A percentile compares a stretch with the other conserved stretches of the same genome.
Evolutionary conservation across 2,113 vertebrate genomes (phyloP).

Genomic region (Rafetus swinhoei): DNA sequence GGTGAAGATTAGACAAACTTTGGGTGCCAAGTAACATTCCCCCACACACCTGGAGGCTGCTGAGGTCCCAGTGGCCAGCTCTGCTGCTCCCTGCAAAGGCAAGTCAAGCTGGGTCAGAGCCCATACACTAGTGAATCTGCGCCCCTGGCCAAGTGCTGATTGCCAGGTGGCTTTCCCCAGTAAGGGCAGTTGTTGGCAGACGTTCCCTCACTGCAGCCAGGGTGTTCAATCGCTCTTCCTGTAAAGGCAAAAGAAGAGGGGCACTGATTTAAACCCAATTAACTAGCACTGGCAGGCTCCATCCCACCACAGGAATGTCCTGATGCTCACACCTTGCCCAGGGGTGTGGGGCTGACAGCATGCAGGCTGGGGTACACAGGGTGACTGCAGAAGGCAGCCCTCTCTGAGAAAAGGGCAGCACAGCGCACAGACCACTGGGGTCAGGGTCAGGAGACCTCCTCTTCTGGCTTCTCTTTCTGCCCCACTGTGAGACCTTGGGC

Average conservation of each 20-base stretch:
- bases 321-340: fast-evolving
- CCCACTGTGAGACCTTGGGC: too few relatives aligned
- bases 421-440: neutral
- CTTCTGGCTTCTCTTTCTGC: neutral
- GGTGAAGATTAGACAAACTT: slow-evolving; percentile 38
- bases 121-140: slow-evolving; percentile 43
- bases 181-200: slow-evolving; percentile 5
- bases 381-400: slow-evolving; percentile 2
- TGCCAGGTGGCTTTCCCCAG: neutral
- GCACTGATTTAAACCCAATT: neutral
- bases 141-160: neutral
- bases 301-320: neutral
- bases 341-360: neutral
- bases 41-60: neutral
- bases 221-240: neutral
- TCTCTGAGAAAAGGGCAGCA: slow-evolving; percentile 26
- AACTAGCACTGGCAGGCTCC: neutral
- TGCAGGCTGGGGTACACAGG: neutral
- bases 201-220: neutral
- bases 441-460: neutral
- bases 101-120: slow-evolving; percentile 24
- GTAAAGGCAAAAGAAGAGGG: neutral
- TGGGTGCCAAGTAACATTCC: neutral
- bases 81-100: neutral
- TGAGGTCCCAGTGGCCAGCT: neutral